These are phyloP conservation scores for Apolygus lucorum DNA, from an alignment of 1,140 invertebrate species.

Conservation along the genomic window DNA sequence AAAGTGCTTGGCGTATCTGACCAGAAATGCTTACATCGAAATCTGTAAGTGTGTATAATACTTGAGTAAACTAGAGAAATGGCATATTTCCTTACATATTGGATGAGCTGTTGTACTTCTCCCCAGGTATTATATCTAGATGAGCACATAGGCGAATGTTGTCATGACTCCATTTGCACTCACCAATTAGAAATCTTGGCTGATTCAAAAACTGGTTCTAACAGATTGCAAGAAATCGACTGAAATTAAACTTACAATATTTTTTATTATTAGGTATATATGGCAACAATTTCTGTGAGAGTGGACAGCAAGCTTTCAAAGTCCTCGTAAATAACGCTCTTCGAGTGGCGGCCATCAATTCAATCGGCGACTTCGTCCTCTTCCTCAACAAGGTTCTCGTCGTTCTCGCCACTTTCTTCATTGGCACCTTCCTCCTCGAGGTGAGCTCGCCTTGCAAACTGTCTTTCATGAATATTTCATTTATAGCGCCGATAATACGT, in stretches of 20 bases:
- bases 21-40: conserved; percentile 71
- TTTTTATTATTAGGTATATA: conserved; percentile 52
- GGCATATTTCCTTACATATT: not conserved
- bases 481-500: no score
- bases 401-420: conserved; percentile 51
- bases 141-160: no score
- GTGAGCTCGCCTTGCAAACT: conserved; percentile 42
- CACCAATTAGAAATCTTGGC: no score
- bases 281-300: conserved; percentile 57
- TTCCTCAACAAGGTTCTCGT: conserved; percentile 64
- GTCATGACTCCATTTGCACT: no score
- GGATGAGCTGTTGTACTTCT: no score
- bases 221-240: not conserved
- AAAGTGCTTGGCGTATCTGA: conserved; percentile 60
- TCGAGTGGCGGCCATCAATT: conserved; percentile 63
- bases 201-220: no score
- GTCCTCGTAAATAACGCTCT: conserved; percentile 54
- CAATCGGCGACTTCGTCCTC: conserved; percentile 67
- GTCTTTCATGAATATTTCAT: no score
- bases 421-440: conserved; percentile 52
- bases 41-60: conserved; percentile 47
- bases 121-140: no score
- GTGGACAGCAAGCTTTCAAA: conserved; percentile 53
- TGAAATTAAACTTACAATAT: not conserved
- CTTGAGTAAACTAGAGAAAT: not conserved